These are phyloP conservation scores for Ascaphus truei DNA, from an alignment of 2,113 vertebrate genomes.

Conservation along the genomic window DNA sequence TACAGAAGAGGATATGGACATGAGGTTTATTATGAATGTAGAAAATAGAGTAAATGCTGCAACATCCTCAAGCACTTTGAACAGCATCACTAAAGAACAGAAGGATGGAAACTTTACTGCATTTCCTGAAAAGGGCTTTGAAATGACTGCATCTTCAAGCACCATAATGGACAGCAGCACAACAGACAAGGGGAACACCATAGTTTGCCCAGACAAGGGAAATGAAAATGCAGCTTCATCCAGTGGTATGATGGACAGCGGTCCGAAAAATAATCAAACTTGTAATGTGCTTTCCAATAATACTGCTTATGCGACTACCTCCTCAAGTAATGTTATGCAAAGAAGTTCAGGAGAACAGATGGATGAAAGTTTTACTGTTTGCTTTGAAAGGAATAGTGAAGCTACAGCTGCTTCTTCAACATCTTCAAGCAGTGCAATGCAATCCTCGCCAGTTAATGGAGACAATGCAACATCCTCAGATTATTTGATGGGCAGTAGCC, in stretches of 20 bases:
- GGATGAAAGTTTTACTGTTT: not conserved
- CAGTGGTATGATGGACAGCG: slow-evolving; percentile 2
- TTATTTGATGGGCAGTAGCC: slow-evolving; percentile 1
- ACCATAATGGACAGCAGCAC: not conserved
- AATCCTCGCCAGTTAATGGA: not conserved
- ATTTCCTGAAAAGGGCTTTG: not conserved
- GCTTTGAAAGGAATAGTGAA: slow-evolving; percentile 24
- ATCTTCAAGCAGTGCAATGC: slow-evolving; percentile 43
- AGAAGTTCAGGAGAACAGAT: not conserved
- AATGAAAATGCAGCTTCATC: slow-evolving; percentile 23
- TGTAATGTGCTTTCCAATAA: not conserved
- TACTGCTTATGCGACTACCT: slow-evolving; percentile 3
- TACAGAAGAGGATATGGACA: slow-evolving; percentile 44
- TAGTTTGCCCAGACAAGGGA: not conserved
- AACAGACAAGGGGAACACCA: not conserved
- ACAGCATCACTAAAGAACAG: not conserved
- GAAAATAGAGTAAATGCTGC: slow-evolving; percentile 49
- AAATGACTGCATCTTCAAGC: slow-evolving; percentile 17
- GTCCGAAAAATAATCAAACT: slow-evolving; percentile 5
- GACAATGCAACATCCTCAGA: slow-evolving; percentile 22
- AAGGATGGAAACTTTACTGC: too few relatives aligned
- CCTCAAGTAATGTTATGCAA: not conserved
- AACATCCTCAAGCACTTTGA: slow-evolving; percentile 49
- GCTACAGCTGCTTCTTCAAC: slow-evolving; percentile 41
- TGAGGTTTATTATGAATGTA: not conserved